phyloP scores from a whole-genome alignment of 2,113 vertebrate species.

The Oncorhynchus nerka region DNA sequence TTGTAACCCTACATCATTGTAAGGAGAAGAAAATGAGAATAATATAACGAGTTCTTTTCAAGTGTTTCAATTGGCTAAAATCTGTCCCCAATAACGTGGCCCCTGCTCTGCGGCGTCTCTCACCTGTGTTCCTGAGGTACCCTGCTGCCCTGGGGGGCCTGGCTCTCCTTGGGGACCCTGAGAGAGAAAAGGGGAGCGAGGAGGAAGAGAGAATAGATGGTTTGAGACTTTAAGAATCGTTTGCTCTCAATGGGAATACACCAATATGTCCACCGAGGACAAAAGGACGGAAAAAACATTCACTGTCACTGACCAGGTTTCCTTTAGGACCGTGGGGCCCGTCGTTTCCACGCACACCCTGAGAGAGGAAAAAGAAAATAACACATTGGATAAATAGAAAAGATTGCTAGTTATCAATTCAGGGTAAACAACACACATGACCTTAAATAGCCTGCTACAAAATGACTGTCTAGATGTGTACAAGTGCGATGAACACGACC shows the following conservation, averaged over 20 bases:
- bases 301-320: conserved; percentile 84
- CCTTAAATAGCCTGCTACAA: too few species aligned
- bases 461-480: too few species aligned
- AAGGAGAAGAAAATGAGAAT: background rate
- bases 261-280: background rate
- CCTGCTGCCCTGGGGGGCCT: conserved; percentile 91
- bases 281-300: background rate
- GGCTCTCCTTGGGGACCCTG: conserved; percentile 95
- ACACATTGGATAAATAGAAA: background rate
- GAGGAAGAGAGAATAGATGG: background rate
- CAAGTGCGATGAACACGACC: too few species aligned
- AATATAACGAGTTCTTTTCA: background rate
- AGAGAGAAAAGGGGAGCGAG: conserved; percentile 3
- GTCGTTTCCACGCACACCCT: conserved; percentile 94
- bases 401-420: background rate
- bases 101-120: conserved; percentile 5
- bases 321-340: conserved; percentile 93
- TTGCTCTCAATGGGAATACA: background rate
- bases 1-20: background rate
- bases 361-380: conserved; percentile 12
- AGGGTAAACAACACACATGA: background rate
- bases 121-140: conserved; percentile 79
- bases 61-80: background rate
- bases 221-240: background rate
- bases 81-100: background rate